Conservation (phyloP, 2,113 vertebrate genomes). For the Dicaeum eximium region DNA sequence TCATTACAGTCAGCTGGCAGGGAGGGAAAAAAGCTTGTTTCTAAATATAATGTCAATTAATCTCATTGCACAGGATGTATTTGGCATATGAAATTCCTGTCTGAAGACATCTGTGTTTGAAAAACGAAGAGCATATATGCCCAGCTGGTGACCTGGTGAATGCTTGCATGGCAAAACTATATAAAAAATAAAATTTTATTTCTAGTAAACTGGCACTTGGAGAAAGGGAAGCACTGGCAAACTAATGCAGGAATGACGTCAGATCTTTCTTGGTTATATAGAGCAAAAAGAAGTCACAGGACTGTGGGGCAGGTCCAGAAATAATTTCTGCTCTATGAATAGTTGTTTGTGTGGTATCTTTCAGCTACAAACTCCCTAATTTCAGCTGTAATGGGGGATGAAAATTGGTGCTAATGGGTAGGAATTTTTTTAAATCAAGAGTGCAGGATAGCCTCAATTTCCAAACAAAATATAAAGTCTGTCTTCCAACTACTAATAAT, state of each 20-base stretch:
- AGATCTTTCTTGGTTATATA: not conserved
- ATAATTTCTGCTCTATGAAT: conserved; percentile 23
- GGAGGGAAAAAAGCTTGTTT: not conserved
- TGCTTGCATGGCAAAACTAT: not conserved
- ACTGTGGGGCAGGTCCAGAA: conserved; percentile 21
- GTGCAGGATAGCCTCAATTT: not conserved
- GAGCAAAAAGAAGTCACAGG: not conserved
- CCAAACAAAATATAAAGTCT: not conserved
- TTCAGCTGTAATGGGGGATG: not conserved
- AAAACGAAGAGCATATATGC: not conserved
- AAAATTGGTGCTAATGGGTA: conserved; percentile 35
- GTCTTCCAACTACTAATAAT: not conserved
- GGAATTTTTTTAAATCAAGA: not conserved
- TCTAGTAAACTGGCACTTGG: not conserved
- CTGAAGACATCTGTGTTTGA: conserved; percentile 4
- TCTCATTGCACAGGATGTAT: not conserved
- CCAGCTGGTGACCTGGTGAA: not conserved
- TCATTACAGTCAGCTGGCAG: not conserved
- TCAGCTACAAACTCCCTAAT: conserved; percentile 22
- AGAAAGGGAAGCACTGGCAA: not conserved
- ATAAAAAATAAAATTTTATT: not conserved
- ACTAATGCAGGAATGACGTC: not conserved
- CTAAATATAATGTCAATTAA: not conserved
- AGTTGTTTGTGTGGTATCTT: conserved; percentile 50
- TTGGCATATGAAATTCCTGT: not conserved